Evolutionary conservation across 1,140 invertebrate genomes (phyloP), one percentile per base, ranked within the genome.

Genomic region (Acromyrmex heyeri): DNA sequence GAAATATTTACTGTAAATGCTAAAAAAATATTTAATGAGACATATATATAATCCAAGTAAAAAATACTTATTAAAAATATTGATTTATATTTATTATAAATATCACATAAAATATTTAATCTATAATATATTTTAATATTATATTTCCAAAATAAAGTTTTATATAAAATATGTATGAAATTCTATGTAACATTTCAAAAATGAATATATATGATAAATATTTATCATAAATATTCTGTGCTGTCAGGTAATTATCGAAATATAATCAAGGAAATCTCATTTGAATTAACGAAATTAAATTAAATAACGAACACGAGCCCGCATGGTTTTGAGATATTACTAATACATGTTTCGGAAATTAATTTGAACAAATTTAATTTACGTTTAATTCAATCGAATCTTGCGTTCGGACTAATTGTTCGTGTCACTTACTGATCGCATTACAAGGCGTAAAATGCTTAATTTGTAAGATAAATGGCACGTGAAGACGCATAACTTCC

Each of bases 341-440:
- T 75, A 18, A 76, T 38, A 38, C 34, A 24, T 24, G 24, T 27
- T 21, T 16, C 14, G 14, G 34, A 4, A 44, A 30, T n/a, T 76
- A 27, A 38, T 27, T 76, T 5, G 12, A 64, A 27, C 12, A 38
- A 77, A 78, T 50, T 50, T 16, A 78, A 77, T 77, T 48, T 77
- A 21, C 4, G 24, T 30, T 62, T 44, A 18, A 62, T 64, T 77
- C 30, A 78, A 65, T 65, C 50, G n/a, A 55, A 65, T 53, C 12
- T n/a, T n/a, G 6, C 18, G 24, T 65, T 64, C 44, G 34, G 38
- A 65, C 7, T 65, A 69, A 70, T 70, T 18, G 24, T 27, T 27
- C 18, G 8, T 53, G 62, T 18, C 24, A 38, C 8, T 10, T 12
- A 44, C 2, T 44, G 44, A 73, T 72, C 21, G 24, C 44, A 24